Evolutionary conservation across 2,888 invertebrate genomes (phyloP).

Genomic region (Orgyia antiqua): DNA sequence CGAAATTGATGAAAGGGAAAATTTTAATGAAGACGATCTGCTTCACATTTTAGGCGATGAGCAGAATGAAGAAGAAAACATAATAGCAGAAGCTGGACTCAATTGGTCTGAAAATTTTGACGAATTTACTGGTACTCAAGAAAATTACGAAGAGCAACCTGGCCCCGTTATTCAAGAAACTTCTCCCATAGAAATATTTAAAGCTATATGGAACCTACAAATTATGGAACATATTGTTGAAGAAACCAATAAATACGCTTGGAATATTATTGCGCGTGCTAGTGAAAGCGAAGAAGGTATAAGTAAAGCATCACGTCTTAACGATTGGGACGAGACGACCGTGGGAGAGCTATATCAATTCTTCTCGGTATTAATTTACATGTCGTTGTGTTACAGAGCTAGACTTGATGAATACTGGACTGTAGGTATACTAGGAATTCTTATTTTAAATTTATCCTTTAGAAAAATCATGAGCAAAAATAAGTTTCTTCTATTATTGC

Average conservation of each 20-base stretch:
- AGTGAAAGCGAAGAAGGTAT: conserved; percentile 7
- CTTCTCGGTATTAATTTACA: not conserved
- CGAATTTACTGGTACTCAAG: too few relatives aligned
- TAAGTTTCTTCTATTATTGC: conserved; percentile 6
- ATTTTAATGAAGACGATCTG: too few relatives aligned
- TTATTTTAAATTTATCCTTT: too few relatives aligned
- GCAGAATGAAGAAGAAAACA: too few relatives aligned
- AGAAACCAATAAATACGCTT: conserved; percentile 13
- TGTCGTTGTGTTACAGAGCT: conserved; percentile 5
- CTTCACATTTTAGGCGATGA: too few relatives aligned
- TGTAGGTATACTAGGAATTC: conserved; percentile 8
- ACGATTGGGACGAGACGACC: conserved; percentile 12
- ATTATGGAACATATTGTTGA: conserved; percentile 6
- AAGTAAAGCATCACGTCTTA: conserved; percentile 4
- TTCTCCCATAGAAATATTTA: conserved; percentile 1
- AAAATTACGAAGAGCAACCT: too few relatives aligned
- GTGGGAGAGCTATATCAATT: conserved; percentile 4
- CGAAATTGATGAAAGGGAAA: too few relatives aligned
- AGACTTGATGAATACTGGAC: conserved; percentile 6
- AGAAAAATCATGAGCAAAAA: conserved; percentile 8
- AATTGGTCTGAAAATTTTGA: too few relatives aligned
- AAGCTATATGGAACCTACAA: conserved; percentile 1
- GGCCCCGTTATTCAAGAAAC: conserved; percentile 1
- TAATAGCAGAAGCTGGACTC: too few relatives aligned
- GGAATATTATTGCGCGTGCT: conserved; percentile 6